phyloP scores from a whole-genome alignment of 1,140 invertebrate species.

The Lordiphosa clarofinis region DNA sequence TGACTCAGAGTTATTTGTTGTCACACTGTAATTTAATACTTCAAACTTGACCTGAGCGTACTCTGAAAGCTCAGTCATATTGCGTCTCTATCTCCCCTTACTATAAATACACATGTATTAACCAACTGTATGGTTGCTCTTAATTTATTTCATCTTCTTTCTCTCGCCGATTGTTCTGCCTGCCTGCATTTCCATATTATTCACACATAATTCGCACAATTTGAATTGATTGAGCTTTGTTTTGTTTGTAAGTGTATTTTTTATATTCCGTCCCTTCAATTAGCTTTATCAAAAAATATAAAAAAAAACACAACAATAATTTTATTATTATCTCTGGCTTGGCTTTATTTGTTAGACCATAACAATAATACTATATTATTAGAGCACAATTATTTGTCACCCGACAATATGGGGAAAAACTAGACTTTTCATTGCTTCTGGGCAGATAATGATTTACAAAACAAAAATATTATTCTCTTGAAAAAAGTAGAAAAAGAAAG shows the following conservation, averaged over 20 bases:
- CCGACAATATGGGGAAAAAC: too few species aligned
- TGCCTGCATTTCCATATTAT: constrained; percentile 12
- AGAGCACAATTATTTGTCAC: too few species aligned
- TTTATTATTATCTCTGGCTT: background rate
- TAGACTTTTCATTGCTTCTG: too few species aligned
- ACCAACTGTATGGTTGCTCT: background rate
- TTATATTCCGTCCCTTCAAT: constrained; percentile 11
- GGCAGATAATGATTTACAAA: too few species aligned
- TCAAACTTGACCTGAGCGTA: too few species aligned
- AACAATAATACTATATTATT: background rate
- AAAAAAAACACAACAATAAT: constrained; percentile 10
- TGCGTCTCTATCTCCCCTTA: background rate
- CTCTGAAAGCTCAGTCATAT: constrained; percentile 2
- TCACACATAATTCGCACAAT: constrained; percentile 35
- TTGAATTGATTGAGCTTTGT: constrained; percentile 34
- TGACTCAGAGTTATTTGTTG: too few species aligned
- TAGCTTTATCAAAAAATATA: constrained; percentile 30
- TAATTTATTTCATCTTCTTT: constrained; percentile 11
- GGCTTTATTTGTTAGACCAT: constrained; percentile 5
- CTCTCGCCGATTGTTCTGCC: constrained; percentile 22
- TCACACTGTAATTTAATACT: too few species aligned
- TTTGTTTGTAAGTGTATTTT: constrained; percentile 4
- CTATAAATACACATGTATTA: background rate
- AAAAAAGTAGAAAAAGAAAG: too few species aligned
- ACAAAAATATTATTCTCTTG: too few species aligned